Conservation (phyloP, 2,888 invertebrate species). For the Prionchulus punctatus region DNA sequence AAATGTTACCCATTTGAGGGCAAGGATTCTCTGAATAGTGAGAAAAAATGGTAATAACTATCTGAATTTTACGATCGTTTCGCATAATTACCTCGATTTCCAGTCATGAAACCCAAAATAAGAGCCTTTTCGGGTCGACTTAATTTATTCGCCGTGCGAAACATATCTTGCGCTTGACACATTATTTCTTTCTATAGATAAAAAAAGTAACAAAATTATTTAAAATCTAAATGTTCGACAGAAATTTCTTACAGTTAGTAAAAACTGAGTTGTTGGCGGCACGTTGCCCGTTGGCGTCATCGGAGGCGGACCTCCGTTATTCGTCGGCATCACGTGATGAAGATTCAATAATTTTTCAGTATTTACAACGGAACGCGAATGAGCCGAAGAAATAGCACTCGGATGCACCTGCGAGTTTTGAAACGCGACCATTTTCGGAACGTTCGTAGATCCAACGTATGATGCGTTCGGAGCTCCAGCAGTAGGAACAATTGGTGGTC, state of each 20-base stretch:
- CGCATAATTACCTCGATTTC: slow-evolving; percentile 56
- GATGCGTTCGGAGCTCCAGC: no score
- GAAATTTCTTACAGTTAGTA: not conserved
- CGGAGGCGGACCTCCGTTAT: no score
- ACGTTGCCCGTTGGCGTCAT: no score
- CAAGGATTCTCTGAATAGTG: slow-evolving; percentile 68
- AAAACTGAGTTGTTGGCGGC: no score
- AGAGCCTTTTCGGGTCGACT: slow-evolving; percentile 90
- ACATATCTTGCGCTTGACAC: slow-evolving; percentile 78
- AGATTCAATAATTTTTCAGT: no score
- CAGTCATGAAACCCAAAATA: slow-evolving; percentile 94
- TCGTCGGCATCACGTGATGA: no score
- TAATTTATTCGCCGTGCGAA: slow-evolving; percentile 81
- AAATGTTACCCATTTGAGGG: slow-evolving; percentile 86
- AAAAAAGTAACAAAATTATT: not conserved
- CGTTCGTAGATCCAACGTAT: no score
- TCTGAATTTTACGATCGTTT: not conserved
- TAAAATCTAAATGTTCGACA: not conserved
- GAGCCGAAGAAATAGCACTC: no score
- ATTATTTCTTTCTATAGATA: not conserved
- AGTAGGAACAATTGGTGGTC: no score
- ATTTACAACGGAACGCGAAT: no score
- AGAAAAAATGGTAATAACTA: slow-evolving; percentile 5
- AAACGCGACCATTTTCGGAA: no score
- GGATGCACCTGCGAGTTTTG: no score